Base-by-base conservation (phyloP, 2,797 vertebrate species). In the Percopsis omiscomaycus region DNA sequence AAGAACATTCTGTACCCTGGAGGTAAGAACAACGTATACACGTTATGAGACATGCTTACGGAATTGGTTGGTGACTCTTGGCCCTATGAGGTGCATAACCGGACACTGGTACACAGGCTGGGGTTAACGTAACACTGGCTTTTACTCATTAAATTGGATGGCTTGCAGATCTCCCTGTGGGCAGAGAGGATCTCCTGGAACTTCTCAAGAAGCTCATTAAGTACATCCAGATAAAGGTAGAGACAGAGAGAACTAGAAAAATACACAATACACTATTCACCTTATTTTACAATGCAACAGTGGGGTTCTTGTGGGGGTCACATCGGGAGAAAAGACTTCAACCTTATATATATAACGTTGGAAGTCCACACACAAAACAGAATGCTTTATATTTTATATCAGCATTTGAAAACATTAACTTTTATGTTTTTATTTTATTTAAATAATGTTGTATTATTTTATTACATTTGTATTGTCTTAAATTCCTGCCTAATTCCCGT, bases 1-100 rank as follows among this genome's bases (percentile, higher is more conserved):
- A 95, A 96, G 79, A 95, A 95, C 68, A 85, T 99, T n/a, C 92
- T 99, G 1, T 98, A 97, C 73, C 98, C 98, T 37, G 91, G 86
- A 77, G 95, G 98, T 98, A 59, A 86, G 86, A 58, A 2, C 44
- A 14, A 45, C 46, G 29, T 62, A 8, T 6, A 44, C 8, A 14
- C 32, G 9, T 37, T 37, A 37, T 37, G 32, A 37, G 32, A 37
- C 9, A 9, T 37, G 32, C 32, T 37, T 6, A 37, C 32, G 9
- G 32, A 37, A 9, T 8, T 37, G 6, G 32, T 37, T 5, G 32
- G 32, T 37, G 32, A n/a, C n/a, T 37, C 5, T 37, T 37, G 5
- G 1, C 32, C 32, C 32, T 37, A 37, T 37, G 32, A 8, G 4
- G 32, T 9, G 32, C 32, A 37, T 37, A 37, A 37, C 22, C 22